These are phyloP conservation scores for Zosterops japonicus DNA, from an alignment of 2,113 vertebrate genomes.

Conservation along the genomic window DNA sequence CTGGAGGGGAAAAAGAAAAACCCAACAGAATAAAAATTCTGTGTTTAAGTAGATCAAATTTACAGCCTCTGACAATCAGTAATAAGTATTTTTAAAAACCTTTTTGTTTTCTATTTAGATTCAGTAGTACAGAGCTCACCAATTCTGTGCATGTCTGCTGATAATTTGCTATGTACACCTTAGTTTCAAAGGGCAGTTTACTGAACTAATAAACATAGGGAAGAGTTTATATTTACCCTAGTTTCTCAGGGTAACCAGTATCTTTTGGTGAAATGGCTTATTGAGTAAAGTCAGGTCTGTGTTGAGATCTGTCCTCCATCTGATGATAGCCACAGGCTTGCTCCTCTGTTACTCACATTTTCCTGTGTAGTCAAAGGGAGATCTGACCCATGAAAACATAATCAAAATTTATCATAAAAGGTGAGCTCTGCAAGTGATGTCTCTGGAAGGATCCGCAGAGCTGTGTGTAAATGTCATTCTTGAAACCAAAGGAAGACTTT, in stretches of 20 bases:
- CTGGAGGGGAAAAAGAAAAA: fast-evolving
- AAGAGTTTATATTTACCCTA: neutral
- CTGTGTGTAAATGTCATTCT: neutral
- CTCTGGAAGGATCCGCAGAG: neutral
- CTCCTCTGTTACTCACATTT: neutral
- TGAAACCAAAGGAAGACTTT: neutral
- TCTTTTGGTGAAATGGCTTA: neutral
- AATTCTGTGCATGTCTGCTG: neutral
- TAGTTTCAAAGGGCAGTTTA: neutral
- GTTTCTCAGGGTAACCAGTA: neutral
- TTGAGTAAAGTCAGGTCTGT: neutral
- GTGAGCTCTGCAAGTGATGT: neutral
- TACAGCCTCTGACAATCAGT: neutral
- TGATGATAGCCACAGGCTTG: neutral
- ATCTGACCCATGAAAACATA: neutral
- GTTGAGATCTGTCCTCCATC: neutral
- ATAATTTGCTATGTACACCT: neutral
- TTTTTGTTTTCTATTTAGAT: neutral
- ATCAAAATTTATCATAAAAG: neutral
- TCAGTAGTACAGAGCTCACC: neutral
- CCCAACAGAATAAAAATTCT: neutral
- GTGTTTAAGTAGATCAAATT: neutral
- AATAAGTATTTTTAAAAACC: constrained; percentile 20
- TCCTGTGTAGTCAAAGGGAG: neutral
- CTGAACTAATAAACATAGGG: neutral